Base-by-base conservation (phyloP, 1,140 invertebrate species). In the Saccostrea glomerata region DNA sequence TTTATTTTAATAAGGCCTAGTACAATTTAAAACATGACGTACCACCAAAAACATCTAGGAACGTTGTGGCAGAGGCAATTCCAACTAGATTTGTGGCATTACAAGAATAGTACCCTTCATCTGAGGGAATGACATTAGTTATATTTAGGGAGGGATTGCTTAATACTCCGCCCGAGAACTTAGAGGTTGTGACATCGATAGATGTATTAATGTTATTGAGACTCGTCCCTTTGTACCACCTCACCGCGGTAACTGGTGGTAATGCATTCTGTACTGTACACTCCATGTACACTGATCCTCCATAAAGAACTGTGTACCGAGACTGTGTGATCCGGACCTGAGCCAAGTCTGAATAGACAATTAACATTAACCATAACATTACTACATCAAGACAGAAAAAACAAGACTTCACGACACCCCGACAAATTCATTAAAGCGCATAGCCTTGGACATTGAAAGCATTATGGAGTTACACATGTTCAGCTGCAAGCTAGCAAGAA, bases 81-180 rank as follows among this genome's bases (percentile, higher is more conserved):
- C 86, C 89, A n/a, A 89, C 86, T 47, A 40, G n/a, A 83, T 89
- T 89, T 15, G 70, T 87, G 25, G 89, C 89, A 13, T 47, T 47
- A 87, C 89, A 89, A 1, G 58, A 77, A 56, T 89, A 89, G 11
- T 23, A 63, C 23, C 73, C 89, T 73, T 87, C 89, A 30, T 89
- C 89, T n/a, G 40, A 58, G 12, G 84, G n/a, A n/a, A 54, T 66
- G 11, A 70, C 47, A 30, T 87, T 85, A 23, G 36, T 82, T 12
- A 89, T 87, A 15, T 86, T 89, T 25, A 89, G 55, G 25, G 89
- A 89, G 2, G 89, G 89, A 25, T 60, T 87, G 15, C n/a, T 55
- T 20, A 87, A 40, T 1, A 86, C 66, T n/a, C 55, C 86, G 36
- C 77, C 82, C 2, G 54, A 84, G 82, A 54, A 84, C 82, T 25